Conservation (phyloP, 37 sponge, comb jelly and placozoan genomes). For the Aplysina aerophoba region DNA sequence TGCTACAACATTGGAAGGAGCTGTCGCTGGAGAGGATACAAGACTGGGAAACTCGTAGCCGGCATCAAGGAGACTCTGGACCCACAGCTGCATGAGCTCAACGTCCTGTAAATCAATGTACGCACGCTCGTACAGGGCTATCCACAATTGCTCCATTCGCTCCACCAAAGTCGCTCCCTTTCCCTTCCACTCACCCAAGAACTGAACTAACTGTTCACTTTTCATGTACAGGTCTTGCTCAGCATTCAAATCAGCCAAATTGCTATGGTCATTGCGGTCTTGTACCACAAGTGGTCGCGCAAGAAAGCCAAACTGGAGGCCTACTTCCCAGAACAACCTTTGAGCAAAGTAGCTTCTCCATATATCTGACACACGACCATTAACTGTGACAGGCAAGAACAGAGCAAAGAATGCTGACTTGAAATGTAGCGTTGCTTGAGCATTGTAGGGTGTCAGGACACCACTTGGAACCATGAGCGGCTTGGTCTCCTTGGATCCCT, state of each 20-base stretch:
- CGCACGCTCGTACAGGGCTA: slow-evolving; percentile 49
- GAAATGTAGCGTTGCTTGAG: slow-evolving; percentile 61
- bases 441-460: slow-evolving; percentile 62
- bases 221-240: slow-evolving; percentile 62
- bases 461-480: slow-evolving; percentile 44
- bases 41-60: slow-evolving; percentile 45
- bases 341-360: slow-evolving; percentile 68
- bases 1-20: not conserved
- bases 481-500: slow-evolving; percentile 29
- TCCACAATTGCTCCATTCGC: slow-evolving; percentile 41
- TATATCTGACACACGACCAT: slow-evolving; percentile 60
- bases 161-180: slow-evolving; percentile 36
- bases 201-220: slow-evolving; percentile 42
- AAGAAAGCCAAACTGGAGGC: slow-evolving; percentile 38
- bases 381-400: slow-evolving; percentile 51
- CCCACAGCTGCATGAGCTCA: slow-evolving; percentile 40
- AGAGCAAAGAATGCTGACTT: slow-evolving; percentile 46
- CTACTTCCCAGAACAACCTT: slow-evolving; percentile 56
- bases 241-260: slow-evolving; percentile 39
- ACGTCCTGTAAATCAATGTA: slow-evolving; percentile 53
- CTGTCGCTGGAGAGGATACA: not conserved
- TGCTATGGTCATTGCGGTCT: slow-evolving; percentile 52
- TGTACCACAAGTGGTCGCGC: slow-evolving; percentile 48
- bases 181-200: slow-evolving; percentile 47
- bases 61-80: slow-evolving; percentile 16